Base-by-base conservation (phyloP, 2,797 vertebrate genomes). In the Neomorphus geoffroyi region DNA sequence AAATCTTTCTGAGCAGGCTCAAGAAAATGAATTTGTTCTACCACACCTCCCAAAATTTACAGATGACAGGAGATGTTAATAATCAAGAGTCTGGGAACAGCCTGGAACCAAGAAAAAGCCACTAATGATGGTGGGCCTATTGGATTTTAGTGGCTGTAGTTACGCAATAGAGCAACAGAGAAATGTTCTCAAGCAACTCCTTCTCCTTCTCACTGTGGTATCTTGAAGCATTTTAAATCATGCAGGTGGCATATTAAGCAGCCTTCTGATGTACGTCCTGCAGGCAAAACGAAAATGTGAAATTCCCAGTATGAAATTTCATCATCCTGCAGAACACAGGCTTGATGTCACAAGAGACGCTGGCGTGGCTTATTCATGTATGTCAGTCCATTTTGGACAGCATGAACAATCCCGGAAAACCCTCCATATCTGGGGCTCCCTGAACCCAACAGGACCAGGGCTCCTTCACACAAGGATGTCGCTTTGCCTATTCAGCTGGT, bases 201-300 rank as follows among this genome's bases (percentile, higher is more conserved):
- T 87, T 85, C 43, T 90, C 61, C 43, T 67, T 43, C 41, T 61
- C 26, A 33, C 11, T 5, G 6, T 1, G 23, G 32, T 32, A 56
- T n/a, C 43, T 10, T 19, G 53, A 80, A 81, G 35, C 13, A 37
- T 73, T 86, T 88, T 58, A 87, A 89, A 77, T 33, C 28, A 51
- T 1, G 12, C 3, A 27, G n/a, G 7, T 48, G 65, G 51, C 30
- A 86, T 32, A 64, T n/a, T 57, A 57, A 87, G 43, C 53, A 90
- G 16, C 27, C 19, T 64, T 67, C 66, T 11, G 10, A 24, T 7
- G 1, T 15, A 80, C 0, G 0, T 50, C 45, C 71, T 67, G 46
- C 37, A 84, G 58, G 9, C 74, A 95, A 53, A 87, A 78, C 13
- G 28, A 80, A 83, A 71, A 84, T 22, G 45, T 46, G 21, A 24